phyloP scores from a whole-genome alignment of 2,797 vertebrate species.

The Sebastes reedi region DNA sequence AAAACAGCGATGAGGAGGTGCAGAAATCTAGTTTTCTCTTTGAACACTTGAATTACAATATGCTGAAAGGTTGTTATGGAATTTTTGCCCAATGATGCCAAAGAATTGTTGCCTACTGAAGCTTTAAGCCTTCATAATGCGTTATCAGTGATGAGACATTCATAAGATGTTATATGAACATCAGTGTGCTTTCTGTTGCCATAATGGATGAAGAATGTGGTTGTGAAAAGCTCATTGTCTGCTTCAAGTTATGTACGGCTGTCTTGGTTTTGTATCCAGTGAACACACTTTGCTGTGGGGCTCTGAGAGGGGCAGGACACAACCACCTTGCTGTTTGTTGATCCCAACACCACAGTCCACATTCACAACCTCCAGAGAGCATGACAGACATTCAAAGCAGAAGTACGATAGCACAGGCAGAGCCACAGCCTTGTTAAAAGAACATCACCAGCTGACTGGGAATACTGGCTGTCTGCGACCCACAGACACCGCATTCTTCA shows the following conservation, averaged over 20 bases:
- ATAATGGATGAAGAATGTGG: background rate
- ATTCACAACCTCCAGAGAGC: slow-evolving; percentile 17
- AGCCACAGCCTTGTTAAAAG: background rate
- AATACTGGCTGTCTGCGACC: background rate
- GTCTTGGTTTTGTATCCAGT: background rate
- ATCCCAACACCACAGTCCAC: slow-evolving; percentile 6
- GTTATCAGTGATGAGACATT: background rate
- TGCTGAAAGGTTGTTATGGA: too few relatives aligned
- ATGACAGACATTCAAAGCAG: slow-evolving; percentile 29
- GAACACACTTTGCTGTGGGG: background rate
- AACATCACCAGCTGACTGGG: slow-evolving; percentile 1
- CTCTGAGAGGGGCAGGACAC: background rate
- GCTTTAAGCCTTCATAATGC: too few relatives aligned
- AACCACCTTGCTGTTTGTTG: slow-evolving; percentile 13
- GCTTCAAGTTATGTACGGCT: background rate
- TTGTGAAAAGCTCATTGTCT: background rate
- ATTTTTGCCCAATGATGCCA: too few relatives aligned
- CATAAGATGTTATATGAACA: background rate
- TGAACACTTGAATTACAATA: too few relatives aligned
- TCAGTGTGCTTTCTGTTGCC: background rate
- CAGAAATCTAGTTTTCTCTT: too few relatives aligned
- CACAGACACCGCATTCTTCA: background rate
- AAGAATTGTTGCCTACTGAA: too few relatives aligned
- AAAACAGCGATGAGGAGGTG: too few relatives aligned
- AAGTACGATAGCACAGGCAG: background rate